Conservation (phyloP, 2,113 vertebrate genomes). For the Corapipo altera region DNA sequence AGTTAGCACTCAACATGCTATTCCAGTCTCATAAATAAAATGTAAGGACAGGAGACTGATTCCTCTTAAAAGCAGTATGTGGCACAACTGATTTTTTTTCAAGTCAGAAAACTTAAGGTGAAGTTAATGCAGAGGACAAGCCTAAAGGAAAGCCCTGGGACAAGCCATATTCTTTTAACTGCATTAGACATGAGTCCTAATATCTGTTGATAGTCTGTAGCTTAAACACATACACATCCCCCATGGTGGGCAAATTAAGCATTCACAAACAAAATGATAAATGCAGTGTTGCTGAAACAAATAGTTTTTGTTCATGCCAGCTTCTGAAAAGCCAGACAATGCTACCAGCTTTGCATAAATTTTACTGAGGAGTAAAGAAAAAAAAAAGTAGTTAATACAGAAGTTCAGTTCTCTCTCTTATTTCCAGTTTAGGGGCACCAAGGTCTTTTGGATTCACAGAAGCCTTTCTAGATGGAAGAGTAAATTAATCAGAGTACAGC, state of each 20-base stretch:
- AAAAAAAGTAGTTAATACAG: background rate
- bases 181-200: background rate
- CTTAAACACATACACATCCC: background rate
- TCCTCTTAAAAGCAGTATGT: background rate
- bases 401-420: background rate
- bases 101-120: background rate
- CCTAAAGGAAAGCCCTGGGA: background rate
- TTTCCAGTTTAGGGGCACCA: background rate
- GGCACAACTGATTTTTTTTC: background rate
- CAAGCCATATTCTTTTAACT: background rate
- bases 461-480: background rate
- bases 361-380: background rate
- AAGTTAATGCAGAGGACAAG: background rate
- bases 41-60: background rate
- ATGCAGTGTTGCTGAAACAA: background rate
- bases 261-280: background rate
- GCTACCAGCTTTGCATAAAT: background rate
- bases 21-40: background rate
- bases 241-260: background rate
- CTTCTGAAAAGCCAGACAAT: background rate
- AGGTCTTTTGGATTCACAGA: background rate
- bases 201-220: background rate
- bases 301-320: background rate
- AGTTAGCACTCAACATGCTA: background rate
- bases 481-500: background rate